These are phyloP conservation scores for Yponomeuta plumbellus DNA, from an alignment of 2,888 invertebrate species.

Conservation along the genomic window DNA sequence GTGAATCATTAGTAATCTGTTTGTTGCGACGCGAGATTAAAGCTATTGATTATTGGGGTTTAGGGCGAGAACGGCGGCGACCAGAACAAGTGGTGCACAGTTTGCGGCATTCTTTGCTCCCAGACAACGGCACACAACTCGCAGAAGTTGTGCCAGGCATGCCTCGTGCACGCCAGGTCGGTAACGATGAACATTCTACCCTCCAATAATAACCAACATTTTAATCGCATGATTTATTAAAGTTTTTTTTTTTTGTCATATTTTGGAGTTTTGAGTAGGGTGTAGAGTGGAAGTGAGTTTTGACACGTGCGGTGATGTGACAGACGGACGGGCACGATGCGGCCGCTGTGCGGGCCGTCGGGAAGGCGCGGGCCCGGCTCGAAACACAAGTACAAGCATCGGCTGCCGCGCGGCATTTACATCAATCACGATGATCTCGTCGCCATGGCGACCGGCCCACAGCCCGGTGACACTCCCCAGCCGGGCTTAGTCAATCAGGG, in stretches of 20 bases:
- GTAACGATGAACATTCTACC: constrained; percentile 39
- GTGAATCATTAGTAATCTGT: constrained; percentile 8
- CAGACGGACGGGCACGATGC: constrained; percentile 88
- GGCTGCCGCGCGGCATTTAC: constrained; percentile 97
- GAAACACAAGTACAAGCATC: constrained; percentile 82
- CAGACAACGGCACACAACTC: constrained; percentile 71
- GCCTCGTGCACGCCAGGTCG: constrained; percentile 78
- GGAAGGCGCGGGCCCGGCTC: constrained; percentile 74
- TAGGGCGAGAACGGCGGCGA: constrained; percentile 70
- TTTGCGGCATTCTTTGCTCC: constrained; percentile 73
- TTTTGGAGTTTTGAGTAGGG: constrained; percentile 30
- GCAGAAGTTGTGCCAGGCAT: constrained; percentile 74
- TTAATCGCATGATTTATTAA: constrained; percentile 1
- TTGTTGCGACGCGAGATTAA: constrained; percentile 47
- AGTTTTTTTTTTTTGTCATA: background rate
- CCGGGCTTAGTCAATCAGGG: constrained; percentile 79
- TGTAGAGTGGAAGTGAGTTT: constrained; percentile 8
- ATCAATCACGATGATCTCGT: constrained; percentile 98
- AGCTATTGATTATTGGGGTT: constrained; percentile 67
- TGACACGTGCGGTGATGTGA: constrained; percentile 52
- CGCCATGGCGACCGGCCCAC: constrained; percentile 88
- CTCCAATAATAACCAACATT: background rate
- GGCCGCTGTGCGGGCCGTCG: constrained; percentile 86
- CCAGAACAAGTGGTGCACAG: constrained; percentile 65
- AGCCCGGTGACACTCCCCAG: constrained; percentile 73